A percentile compares a stretch with the other conserved stretches of the same genome.
Evolutionary conservation across 2,113 vertebrate genomes (phyloP).

Genomic region (Apus apus): DNA sequence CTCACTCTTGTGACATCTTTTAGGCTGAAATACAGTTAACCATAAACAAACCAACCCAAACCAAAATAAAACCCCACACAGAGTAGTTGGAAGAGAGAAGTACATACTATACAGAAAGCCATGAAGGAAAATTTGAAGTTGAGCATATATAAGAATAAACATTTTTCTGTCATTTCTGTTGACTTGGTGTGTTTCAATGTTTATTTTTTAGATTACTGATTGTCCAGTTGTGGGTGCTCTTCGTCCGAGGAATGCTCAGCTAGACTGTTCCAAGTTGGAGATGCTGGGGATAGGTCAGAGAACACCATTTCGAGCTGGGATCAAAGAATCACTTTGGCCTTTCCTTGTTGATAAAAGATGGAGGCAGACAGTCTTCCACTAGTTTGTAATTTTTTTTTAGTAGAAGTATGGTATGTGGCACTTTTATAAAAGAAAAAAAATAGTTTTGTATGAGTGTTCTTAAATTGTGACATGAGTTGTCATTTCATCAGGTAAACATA

Average conservation of each 20-base stretch:
- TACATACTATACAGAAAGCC: background rate
- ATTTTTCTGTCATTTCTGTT: background rate
- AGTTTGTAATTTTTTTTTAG: slow-evolving; percentile 70
- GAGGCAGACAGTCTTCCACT: slow-evolving; percentile 95
- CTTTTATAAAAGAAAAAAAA: slow-evolving; percentile 78
- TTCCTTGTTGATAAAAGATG: slow-evolving; percentile 94
- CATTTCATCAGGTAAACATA: slow-evolving; percentile 73
- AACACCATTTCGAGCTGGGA: slow-evolving; percentile 84
- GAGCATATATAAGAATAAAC: background rate
- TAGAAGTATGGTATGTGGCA: slow-evolving; percentile 72
- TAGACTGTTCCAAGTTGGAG: slow-evolving; percentile 91
- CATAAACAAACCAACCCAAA: background rate
- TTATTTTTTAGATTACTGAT: slow-evolving; percentile 84
- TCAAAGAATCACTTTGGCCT: slow-evolving; percentile 92
- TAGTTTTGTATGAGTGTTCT: slow-evolving; percentile 83
- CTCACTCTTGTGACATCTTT: rapidly evolving
- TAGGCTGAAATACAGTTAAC: background rate
- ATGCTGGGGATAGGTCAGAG: slow-evolving; percentile 87
- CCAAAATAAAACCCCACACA: rapidly evolving
- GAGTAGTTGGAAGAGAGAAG: background rate
- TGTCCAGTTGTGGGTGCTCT: slow-evolving; percentile 82
- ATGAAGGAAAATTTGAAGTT: background rate
- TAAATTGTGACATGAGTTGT: slow-evolving; percentile 72
- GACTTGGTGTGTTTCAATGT: background rate
- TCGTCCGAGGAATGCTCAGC: slow-evolving; percentile 86